Base-by-base conservation (phyloP, 2,113 vertebrate species). In the Burhinus bistriatus region DNA sequence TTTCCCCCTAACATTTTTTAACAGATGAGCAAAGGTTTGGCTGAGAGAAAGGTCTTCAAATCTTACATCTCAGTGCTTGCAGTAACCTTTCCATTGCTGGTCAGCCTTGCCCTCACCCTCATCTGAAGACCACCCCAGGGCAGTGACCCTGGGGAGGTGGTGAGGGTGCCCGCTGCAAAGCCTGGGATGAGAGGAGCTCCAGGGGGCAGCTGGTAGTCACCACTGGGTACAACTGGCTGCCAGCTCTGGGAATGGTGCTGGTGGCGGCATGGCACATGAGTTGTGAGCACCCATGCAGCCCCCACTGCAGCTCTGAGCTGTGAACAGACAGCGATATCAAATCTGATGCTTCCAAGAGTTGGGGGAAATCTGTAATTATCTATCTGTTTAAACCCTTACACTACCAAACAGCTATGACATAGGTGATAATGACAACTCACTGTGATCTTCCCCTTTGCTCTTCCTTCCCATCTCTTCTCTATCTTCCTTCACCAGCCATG, bases 141-240 rank as follows among this genome's bases (percentile, higher is more conserved):
- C 14, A 81, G 42, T 19, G 36, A 62, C 23, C 9, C 20, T 11
- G 17, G 23, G 2, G 26, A 72, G 19, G 4, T 6, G 2, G 1
- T 57, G 18, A 55, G 3, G 23, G 12, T 47, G 7, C 32, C 18
- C 0, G 2, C 10, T 73, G 38, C 9, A 15, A 61, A 19, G 9
- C 4, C 25, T 36, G 15, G 9, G 13, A 64, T 15, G 20, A 76
- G 18, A 90, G 44, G 9, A 65, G 9, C 27, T 86, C 19, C 25
- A 36, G 51, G 18, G 18, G 8, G 9, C 1, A 6, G 25, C 20
- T 40, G 29, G 27, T 59, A 17, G 18, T 32, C 54, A 40, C 17
- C 38, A 45, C 34, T 0, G 0, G 29, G 3, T 27, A 36, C 29
- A 0, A 1, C 38, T 66, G n/a, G 38, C 17, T 1, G 7, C 69